phyloP scores from a whole-genome alignment of 2,113 vertebrate genomes.

The Carollia perspicillata region DNA sequence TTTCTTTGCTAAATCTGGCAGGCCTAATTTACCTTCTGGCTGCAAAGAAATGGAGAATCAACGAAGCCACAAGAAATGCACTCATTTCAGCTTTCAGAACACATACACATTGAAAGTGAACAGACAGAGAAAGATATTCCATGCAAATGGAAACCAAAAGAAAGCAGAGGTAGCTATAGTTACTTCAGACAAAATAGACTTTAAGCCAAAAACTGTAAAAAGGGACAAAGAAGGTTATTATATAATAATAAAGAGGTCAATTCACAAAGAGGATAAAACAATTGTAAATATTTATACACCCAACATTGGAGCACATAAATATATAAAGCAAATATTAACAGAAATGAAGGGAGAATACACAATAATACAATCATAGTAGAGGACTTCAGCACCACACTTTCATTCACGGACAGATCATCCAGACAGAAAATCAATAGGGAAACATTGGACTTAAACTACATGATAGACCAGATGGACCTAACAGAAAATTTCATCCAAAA shows the following conservation, averaged over 20 bases:
- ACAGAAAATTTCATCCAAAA: background rate
- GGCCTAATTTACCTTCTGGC: background rate
- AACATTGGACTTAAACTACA: background rate
- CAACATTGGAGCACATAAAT: background rate
- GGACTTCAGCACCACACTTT: background rate
- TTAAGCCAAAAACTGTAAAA: background rate
- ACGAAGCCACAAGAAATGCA: slow-evolving; percentile 6
- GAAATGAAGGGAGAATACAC: background rate
- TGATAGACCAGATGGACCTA: background rate
- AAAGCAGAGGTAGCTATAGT: background rate
- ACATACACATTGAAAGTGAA: background rate
- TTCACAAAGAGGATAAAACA: background rate
- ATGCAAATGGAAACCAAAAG: background rate
- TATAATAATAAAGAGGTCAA: background rate
- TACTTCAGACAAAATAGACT: background rate
- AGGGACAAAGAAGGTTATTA: background rate
- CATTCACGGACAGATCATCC: background rate
- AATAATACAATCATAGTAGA: background rate
- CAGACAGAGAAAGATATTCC: background rate
- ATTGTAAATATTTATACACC: background rate
- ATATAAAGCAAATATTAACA: background rate
- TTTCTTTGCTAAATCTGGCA: slow-evolving; percentile 24
- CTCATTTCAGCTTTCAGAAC: background rate
- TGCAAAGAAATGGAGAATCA: background rate
- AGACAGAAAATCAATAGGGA: slow-evolving; percentile 3